Percentiles rank a stretch among this genome's conserved stretches.
Evolutionary conservation across 2,113 vertebrate genomes (phyloP).

Genomic region (Ophthalmolycus amberensis): DNA sequence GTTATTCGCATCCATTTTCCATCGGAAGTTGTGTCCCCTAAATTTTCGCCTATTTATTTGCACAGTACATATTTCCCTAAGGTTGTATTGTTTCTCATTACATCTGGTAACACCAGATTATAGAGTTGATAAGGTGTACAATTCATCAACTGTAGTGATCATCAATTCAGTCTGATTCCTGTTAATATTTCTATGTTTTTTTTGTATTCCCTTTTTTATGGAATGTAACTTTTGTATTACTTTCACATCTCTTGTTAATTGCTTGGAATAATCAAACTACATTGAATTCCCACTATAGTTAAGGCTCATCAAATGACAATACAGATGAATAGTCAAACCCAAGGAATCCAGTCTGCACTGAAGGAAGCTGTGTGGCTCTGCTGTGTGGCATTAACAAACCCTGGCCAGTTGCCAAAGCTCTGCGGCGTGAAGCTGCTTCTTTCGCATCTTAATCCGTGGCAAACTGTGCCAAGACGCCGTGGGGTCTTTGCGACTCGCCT

Average conservation of each 20-base stretch:
- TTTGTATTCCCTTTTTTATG: background rate
- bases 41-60: background rate
- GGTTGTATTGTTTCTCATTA: background rate
- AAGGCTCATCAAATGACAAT: background rate
- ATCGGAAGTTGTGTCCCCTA: background rate
- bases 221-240: background rate
- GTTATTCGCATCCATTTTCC: background rate
- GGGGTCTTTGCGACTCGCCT: constrained; percentile 54
- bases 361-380: constrained; percentile 18
- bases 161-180: background rate
- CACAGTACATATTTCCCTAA: background rate
- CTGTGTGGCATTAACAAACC: constrained; percentile 29
- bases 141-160: background rate
- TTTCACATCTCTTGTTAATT: background rate
- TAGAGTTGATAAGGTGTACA: background rate
- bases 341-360: background rate
- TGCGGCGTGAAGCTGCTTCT: constrained; percentile 41
- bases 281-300: constrained; percentile 15
- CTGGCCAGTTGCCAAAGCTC: constrained; percentile 62
- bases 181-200: background rate
- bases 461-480: constrained; percentile 61
- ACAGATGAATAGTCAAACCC: constrained; percentile 18
- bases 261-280: constrained; percentile 29
- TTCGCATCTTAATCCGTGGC: constrained; percentile 42
- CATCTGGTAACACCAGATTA: constrained; percentile 14